Base-by-base conservation (phyloP, 2,888 invertebrate genomes). In the Spisula subtruncata region DNA sequence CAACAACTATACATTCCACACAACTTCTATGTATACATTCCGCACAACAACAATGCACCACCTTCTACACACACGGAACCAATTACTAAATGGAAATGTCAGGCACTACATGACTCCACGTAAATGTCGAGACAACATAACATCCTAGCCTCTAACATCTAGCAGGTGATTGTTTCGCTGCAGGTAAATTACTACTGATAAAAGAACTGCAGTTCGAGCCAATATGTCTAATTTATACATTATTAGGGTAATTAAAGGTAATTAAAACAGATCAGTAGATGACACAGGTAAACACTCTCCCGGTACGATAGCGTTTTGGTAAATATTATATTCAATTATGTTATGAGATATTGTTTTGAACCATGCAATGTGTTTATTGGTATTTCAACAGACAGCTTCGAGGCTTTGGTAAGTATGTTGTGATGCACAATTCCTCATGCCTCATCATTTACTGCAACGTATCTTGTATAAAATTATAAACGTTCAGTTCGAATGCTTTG, bases 41-140 rank as follows among this genome's bases (percentile, higher is more conserved):
- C 41, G 8, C 8, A 41, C 8, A 25, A n/a, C 60, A 25, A 66
- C 25, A 6, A 66, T 25, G 0, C 25, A 66, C 10, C 4, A 25
- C 51, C 0, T 25, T 25, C 60, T 25, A 25, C 8, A 66, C 10
- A 25, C 25, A 12, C 8, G 60, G 60, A 66, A 66, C 2, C 25
- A 66, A 66, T 66, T 66, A 66, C 10, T 25, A 25, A 66, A 66
- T 66, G 60, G 5, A 66, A 66, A 66, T 66, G 60, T 66, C 60
- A 25, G n/a, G 25, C n/a, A 66, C n/a, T 25, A 10, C 60, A 60
- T 20, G 1, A 60, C 5, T 60, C n/a, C 60, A 20, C 60, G n/a
- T 20, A 60, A n/a, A 10, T n/a, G 60, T 60, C 60, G 60, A n/a
- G 60, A 60, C 5, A 4, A 60, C 12, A 60, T 60, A n/a, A 6